Evolutionary conservation across 2,888 invertebrate genomes (phyloP).

Genomic region (Sminthurinus aureus): DNA sequence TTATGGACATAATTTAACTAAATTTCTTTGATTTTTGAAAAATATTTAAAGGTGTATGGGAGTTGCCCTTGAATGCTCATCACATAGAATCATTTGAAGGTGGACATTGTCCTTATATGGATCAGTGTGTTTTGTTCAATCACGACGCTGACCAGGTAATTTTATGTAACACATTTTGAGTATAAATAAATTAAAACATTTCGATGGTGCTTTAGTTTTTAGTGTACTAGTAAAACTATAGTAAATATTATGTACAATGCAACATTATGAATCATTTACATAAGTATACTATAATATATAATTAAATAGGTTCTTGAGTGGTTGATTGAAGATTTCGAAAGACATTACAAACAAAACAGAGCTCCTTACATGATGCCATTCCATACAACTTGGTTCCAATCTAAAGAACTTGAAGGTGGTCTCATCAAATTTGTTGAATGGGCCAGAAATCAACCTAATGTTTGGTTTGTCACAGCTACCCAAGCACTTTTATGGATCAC

Average conservation of each 20-base stretch:
- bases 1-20: background rate
- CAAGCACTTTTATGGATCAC: slow-evolving; percentile 92
- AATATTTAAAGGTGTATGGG: slow-evolving; percentile 76
- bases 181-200: too few species aligned
- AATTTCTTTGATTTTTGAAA: slow-evolving; percentile 1
- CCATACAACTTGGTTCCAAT: slow-evolving; percentile 97
- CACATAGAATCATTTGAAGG: slow-evolving; percentile 88
- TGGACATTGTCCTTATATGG: slow-evolving; percentile 89
- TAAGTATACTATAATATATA: background rate
- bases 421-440: slow-evolving; percentile 86
- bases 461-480: slow-evolving; percentile 85
- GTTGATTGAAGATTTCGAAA: slow-evolving; percentile 86
- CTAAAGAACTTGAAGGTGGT: slow-evolving; percentile 81
- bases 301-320: slow-evolving; percentile 71
- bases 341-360: slow-evolving; percentile 84
- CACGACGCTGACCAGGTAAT: slow-evolving; percentile 74
- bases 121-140: slow-evolving; percentile 90
- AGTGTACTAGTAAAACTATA: too few species aligned
- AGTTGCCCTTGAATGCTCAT: slow-evolving; percentile 88
- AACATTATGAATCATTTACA: background rate
- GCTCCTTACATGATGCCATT: slow-evolving; percentile 95
- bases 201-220: too few species aligned
- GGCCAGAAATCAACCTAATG: slow-evolving; percentile 77
- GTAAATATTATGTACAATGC: background rate
- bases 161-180: too few species aligned